Base-by-base conservation (phyloP, 2,888 invertebrate genomes). In the Cyclophora albipunctata region DNA sequence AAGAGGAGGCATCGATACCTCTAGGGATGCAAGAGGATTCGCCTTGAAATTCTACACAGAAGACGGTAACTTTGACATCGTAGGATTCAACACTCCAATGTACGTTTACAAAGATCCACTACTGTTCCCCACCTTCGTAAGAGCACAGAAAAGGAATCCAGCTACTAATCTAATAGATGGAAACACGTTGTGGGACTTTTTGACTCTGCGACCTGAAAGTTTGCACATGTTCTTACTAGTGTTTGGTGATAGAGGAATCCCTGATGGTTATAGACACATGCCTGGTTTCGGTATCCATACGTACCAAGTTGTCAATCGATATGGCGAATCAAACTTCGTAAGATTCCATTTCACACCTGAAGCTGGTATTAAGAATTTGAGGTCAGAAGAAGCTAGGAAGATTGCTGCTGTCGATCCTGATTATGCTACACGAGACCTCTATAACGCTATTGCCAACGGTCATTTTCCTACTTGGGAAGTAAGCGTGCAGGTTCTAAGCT, bases 101-200 rank as follows among this genome's bases (percentile, higher is more conserved):
- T 97, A 95, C 83, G 96, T 95, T 74, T 92, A 96, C 68, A 91
- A 96, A 54, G 97, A 98, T 78, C 95, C 97, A 0, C 79, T 94
- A 3, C 81, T 94, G 40, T 98, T 98, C 78, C 94, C 97, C 3
- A 95, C 94, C 62, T 96, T 98, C 69, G 95, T 97, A 58, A 96
- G 97, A 76, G 95, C 97, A 0, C 97, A 97, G 74, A 98, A 97
- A 78, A 90, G 96, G 58, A 98, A 98, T 77, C 98, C 98, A 0
- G 92, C 90, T 20, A 95, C 95, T 0, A 93, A 95, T 73, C 82
- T 96, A 40, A 94, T 94, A 78, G 97, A 97, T 80, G 84, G 93
- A 0, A 94, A 97, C 69, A 95, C 94, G 94, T 94, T 96, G 69
- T 98, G 97, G 97, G 97, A 98, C 76, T 97, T 97, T 69, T 90